Base-by-base conservation (phyloP, 1,140 invertebrate genomes). In the Bombus confusus region DNA sequence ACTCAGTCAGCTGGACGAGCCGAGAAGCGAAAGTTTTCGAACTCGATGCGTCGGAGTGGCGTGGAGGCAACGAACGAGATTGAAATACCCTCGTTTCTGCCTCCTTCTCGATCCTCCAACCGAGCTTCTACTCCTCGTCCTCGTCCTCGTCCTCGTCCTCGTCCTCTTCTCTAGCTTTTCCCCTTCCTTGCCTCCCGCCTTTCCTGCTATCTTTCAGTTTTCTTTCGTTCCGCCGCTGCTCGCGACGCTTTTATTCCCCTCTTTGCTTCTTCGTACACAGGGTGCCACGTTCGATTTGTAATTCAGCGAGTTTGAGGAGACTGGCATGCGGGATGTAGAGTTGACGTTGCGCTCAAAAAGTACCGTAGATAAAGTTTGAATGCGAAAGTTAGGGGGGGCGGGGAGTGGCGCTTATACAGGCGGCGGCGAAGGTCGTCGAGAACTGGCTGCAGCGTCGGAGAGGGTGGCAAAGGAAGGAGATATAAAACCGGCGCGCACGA, bases 1-100 rank as follows among this genome's bases (percentile, higher is more conserved):
- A 89, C 87, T 86, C 88, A 89, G 87, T 86, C 84, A 89, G 80
- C 88, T 76, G 87, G 87, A 88, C 88, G 83, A 86, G 66, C 79
- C 52, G 79, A 59, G 87, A 82, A 85, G 86, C 88, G 83, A 90
- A 90, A 90, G 88, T 90, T 90, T 87, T 31, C 80, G 59, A 90
- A 90, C 80, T 87, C 34, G 81, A 43, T 62, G 85, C 74, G 86
- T 73, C 69, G 41, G 31, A 43, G 74, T 75, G 59, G 22, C 72
- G 68, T 71, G 1, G 64, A 66, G 62, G 52, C 52, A 87, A 90
- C 83, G 52, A 68, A 74, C 69, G 80, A 87, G 88, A 90, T 90
- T 90, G 88, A 89, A 89, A 91, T 91, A 89, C 81, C 25, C 84
- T 84, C 84, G 72, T 72, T 68, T 71, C 52, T 82, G 57, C 43